Percentiles rank a stretch among this genome's conserved stretches.
Evolutionary conservation across 2,113 vertebrate species (phyloP).

Genomic region (Monarcha castaneiventris): DNA sequence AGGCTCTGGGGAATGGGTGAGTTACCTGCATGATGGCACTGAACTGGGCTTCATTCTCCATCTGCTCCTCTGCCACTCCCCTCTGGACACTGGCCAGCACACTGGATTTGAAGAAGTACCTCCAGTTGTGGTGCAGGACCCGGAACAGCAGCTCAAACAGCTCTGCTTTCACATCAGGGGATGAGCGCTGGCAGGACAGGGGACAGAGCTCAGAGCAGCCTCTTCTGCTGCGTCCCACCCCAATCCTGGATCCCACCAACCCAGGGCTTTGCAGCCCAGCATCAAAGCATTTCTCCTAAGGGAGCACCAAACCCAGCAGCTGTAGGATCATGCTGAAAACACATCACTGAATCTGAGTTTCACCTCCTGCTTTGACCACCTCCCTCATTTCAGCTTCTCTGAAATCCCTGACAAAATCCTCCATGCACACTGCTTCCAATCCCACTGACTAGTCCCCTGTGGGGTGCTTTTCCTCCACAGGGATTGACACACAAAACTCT

Average conservation of each 20-base stretch:
- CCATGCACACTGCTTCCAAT: neutral
- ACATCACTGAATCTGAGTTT: accelerated
- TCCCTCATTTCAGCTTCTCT: neutral
- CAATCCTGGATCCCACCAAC: neutral
- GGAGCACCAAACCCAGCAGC: neutral
- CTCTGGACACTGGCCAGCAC: slow-evolving; percentile 91
- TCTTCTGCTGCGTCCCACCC: neutral
- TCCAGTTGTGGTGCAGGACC: slow-evolving; percentile 96
- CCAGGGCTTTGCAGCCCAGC: neutral
- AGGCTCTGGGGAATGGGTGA: accelerated
- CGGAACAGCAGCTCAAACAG: slow-evolving; percentile 96
- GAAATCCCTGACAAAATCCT: neutral
- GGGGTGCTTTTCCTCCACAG: neutral
- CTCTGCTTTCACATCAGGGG: slow-evolving; percentile 95
- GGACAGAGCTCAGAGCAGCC: neutral
- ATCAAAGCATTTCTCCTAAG: neutral
- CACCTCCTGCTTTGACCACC: neutral
- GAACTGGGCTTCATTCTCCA: slow-evolving; percentile 97
- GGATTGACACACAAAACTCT: neutral
- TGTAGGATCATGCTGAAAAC: neutral
- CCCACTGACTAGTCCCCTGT: neutral
- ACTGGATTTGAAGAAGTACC: slow-evolving; percentile 96
- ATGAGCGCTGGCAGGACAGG: slow-evolving; percentile 81
- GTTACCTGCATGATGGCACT: slow-evolving; percentile 95
- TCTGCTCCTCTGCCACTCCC: slow-evolving; percentile 85